These are phyloP conservation scores for Tamias sibiricus DNA, from an alignment of 2,113 vertebrate species.

Conservation along the genomic window DNA sequence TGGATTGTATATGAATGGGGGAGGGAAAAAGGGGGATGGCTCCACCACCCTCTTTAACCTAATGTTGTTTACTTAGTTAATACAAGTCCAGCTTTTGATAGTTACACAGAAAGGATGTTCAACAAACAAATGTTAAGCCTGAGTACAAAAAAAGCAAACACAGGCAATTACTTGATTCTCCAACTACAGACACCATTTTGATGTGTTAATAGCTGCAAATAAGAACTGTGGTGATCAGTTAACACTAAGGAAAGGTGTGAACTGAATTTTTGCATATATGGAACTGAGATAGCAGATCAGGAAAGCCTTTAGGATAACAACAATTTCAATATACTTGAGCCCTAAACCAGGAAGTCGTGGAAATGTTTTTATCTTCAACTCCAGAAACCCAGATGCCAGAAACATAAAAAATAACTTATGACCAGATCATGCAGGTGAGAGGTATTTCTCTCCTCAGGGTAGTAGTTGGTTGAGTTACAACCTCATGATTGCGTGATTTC, in stretches of 20 bases:
- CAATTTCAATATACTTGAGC: not conserved
- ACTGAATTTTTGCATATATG: not conserved
- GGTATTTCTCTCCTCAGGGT: not conserved
- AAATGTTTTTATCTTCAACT: not conserved
- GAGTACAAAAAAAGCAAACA: not conserved
- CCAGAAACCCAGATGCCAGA: not conserved
- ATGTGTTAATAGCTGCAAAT: slow-evolving; percentile 19
- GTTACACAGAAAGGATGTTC: not conserved
- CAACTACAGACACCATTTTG: not conserved
- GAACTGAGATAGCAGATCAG: not conserved
- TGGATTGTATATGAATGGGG: not conserved
- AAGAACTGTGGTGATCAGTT: not conserved
- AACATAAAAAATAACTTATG: not conserved
- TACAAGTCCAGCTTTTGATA: not conserved
- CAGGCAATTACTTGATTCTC: not conserved
- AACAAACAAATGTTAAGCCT: not conserved
- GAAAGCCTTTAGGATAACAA: not conserved
- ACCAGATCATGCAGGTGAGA: not conserved
- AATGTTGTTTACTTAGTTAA: not conserved
- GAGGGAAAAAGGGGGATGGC: not conserved
- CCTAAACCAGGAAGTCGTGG: not conserved
- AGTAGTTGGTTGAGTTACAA: not conserved
- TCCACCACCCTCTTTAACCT: not conserved
- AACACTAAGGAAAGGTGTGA: not conserved
- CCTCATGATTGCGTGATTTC: not conserved